These are phyloP conservation scores for Neopipo cinnamomea DNA, from an alignment of 2,113 vertebrate species.

Conservation along the genomic window DNA sequence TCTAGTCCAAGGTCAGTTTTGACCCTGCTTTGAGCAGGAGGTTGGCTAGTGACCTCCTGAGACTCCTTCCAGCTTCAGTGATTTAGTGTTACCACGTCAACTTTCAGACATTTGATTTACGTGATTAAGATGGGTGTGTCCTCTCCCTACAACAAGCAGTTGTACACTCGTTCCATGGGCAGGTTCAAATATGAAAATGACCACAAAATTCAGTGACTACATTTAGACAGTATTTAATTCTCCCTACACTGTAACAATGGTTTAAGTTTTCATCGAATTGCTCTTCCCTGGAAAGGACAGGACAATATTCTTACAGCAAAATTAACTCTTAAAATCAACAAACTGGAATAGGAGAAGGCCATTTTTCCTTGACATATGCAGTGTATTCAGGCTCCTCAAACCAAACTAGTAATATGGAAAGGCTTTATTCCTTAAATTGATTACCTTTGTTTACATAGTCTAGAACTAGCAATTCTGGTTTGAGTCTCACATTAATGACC, in stretches of 20 bases:
- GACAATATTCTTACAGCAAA: not conserved
- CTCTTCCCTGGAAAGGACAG: not conserved
- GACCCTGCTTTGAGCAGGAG: not conserved
- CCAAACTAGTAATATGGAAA: not conserved
- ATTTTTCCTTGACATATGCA: not conserved
- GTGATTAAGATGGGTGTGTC: not conserved
- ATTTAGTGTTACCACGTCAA: not conserved
- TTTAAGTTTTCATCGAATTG: not conserved
- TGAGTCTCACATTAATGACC: not conserved
- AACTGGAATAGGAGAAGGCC: not conserved
- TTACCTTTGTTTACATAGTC: not conserved
- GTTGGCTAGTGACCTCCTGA: not conserved
- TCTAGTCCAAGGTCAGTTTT: not conserved
- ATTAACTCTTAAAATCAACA: not conserved
- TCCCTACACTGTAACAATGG: not conserved
- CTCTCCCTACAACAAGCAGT: not conserved
- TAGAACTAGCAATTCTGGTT: not conserved
- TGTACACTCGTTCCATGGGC: rapidly evolving
- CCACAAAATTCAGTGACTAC: not conserved
- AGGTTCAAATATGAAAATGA: not conserved
- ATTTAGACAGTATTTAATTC: not conserved
- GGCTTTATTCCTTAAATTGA: not conserved
- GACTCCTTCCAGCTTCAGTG: not conserved
- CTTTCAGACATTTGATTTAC: not conserved
- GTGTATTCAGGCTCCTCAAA: not conserved